Conservation (phyloP, 2,797 vertebrate species). For the Hipposideros larvatus region DNA sequence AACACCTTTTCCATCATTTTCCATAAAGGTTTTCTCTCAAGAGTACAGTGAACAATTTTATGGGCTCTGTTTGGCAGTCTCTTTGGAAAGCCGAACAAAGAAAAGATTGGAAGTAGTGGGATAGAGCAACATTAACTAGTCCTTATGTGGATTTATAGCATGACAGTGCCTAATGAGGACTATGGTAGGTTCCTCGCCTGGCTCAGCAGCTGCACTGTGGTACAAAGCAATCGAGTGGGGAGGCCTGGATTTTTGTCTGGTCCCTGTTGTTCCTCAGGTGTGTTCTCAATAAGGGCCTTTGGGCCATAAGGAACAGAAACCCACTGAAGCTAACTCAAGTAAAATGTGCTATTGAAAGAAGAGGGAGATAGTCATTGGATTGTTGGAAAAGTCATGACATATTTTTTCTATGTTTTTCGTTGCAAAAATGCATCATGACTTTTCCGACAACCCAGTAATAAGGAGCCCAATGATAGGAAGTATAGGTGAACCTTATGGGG, state of each 20-base stretch:
- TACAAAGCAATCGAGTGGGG: neutral
- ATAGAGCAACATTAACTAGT: neutral
- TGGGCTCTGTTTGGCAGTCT: neutral
- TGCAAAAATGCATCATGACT: too few relatives aligned
- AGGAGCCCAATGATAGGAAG: too few relatives aligned
- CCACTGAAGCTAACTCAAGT: neutral
- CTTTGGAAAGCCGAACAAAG: neutral
- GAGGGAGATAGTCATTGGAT: neutral
- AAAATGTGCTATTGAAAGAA: neutral
- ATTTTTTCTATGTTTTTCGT: too few relatives aligned
- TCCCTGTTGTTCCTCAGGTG: neutral
- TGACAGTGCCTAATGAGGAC: neutral
- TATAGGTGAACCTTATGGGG: too few relatives aligned
- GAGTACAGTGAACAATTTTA: neutral
- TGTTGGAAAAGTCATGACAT: too few relatives aligned
- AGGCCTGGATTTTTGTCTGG: neutral
- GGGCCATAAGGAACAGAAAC: neutral
- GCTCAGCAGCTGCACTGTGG: neutral
- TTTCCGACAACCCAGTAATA: too few relatives aligned
- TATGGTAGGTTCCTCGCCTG: neutral
- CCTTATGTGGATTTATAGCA: neutral
- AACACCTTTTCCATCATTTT: neutral
- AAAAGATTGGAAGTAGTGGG: neutral
- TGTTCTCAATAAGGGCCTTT: neutral
- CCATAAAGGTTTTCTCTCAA: neutral